phyloP scores from a whole-genome alignment of 2,888 invertebrate species.

The Leptura quadrifasciata region DNA sequence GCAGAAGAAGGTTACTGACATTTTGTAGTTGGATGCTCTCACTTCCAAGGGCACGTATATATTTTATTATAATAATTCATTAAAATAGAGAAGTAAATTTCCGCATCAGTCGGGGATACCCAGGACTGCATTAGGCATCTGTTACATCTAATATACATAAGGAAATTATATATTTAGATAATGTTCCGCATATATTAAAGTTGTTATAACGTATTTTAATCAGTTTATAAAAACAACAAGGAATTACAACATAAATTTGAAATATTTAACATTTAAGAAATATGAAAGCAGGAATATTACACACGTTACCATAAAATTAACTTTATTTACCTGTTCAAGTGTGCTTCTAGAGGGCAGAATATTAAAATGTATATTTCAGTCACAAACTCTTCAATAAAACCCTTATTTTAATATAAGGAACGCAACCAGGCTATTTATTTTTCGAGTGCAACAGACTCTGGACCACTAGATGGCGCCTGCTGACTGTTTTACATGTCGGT shows the following conservation, averaged over 20 bases:
- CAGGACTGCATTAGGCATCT: background rate
- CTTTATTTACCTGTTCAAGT: too few species aligned
- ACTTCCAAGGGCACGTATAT: background rate
- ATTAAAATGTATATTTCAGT: too few species aligned
- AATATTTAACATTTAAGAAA: background rate
- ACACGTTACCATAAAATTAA: too few species aligned
- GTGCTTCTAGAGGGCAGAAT: too few species aligned
- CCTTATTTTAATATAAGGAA: too few species aligned
- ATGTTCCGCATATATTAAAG: background rate
- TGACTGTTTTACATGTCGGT: too few species aligned
- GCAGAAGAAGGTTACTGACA: background rate
- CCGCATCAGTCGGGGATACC: background rate
- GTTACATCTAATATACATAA: slow-evolving; percentile 3
- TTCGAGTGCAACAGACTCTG: too few species aligned
- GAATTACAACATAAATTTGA: background rate
- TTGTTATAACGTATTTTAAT: background rate
- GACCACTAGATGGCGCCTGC: too few species aligned
- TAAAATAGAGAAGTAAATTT: background rate
- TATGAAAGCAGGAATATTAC: background rate
- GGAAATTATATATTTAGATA: background rate
- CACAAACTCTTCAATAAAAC: too few species aligned
- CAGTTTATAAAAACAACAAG: background rate
- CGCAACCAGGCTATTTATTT: too few species aligned
- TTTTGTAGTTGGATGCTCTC: background rate
- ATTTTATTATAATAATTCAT: background rate